Evolutionary conservation across 2,888 invertebrate species (phyloP).

Genomic region (Clusia tigrina): DNA sequence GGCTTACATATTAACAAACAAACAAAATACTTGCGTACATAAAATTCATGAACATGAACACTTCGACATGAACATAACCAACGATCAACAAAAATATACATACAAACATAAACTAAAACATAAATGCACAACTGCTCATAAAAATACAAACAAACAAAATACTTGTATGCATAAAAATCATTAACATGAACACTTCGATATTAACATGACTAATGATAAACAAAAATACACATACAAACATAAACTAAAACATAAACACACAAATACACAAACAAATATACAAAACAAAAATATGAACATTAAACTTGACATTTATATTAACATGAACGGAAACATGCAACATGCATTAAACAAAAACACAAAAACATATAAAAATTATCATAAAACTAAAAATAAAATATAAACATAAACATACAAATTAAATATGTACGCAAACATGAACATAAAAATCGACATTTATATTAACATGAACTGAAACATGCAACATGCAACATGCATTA

Average conservation of each 20-base stretch:
- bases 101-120: neutral
- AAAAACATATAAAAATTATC: conserved; percentile 9
- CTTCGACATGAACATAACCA: too few species aligned
- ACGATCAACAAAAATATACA: conserved; percentile 14
- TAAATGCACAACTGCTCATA: neutral
- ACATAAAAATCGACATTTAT: neutral
- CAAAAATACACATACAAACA: neutral
- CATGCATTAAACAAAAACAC: neutral
- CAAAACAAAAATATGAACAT: neutral
- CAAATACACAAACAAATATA: neutral
- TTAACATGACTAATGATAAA: too few species aligned
- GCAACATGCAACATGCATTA: conserved; percentile 1
- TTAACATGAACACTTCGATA: neutral
- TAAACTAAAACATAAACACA: neutral
- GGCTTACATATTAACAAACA: conserved; percentile 52
- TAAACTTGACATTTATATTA: neutral
- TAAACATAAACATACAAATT: neutral
- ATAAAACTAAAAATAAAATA: conserved; percentile 22
- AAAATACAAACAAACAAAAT: neutral
- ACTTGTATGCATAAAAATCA: conserved; percentile 18
- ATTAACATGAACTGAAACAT: too few species aligned
- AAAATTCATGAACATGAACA: conserved; percentile 16
- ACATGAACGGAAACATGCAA: too few species aligned
- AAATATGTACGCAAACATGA: conserved; percentile 11
- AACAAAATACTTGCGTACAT: conserved; percentile 34